phyloP scores from a whole-genome alignment of 2,797 vertebrate species.

The Bothrops alternatus region DNA sequence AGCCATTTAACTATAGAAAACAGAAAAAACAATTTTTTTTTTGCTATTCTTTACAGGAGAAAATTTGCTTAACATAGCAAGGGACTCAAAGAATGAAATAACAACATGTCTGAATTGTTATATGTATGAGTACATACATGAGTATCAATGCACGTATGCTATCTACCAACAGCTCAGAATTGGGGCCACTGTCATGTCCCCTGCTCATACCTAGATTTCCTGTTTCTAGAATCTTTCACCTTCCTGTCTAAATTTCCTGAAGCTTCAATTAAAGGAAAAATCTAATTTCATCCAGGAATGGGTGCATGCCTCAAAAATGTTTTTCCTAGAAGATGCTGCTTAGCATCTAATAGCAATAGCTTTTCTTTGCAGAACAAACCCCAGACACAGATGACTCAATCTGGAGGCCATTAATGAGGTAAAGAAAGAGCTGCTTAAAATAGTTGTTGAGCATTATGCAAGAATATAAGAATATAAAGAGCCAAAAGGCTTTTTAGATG shows the following conservation, averaged over 20 bases:
- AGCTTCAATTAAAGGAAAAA: not conserved
- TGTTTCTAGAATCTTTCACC: not conserved
- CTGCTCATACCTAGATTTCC: not conserved
- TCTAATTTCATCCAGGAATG: not conserved
- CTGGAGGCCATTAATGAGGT: not conserved
- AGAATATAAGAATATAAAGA: not conserved
- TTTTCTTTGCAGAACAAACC: not conserved
- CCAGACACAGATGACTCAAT: not conserved
- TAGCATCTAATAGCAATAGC: not conserved
- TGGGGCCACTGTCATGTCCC: not conserved
- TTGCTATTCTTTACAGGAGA: too few relatives aligned
- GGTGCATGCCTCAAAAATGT: not conserved
- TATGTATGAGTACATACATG: not conserved
- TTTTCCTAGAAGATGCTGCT: not conserved
- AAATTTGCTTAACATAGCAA: not conserved
- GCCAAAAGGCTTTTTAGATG: not conserved
- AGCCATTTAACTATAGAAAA: not conserved
- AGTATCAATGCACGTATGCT: not conserved
- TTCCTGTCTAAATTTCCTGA: not conserved
- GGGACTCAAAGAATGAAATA: not conserved
- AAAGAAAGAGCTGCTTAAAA: not conserved
- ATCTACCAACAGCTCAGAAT: not conserved
- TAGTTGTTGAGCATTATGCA: not conserved
- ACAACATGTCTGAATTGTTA: not conserved
- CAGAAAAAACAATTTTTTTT: not conserved